Evolutionary conservation across 2,113 vertebrate species (phyloP), one percentile per base, ranked within the genome.

Genomic region (Chloebia gouldiae): DNA sequence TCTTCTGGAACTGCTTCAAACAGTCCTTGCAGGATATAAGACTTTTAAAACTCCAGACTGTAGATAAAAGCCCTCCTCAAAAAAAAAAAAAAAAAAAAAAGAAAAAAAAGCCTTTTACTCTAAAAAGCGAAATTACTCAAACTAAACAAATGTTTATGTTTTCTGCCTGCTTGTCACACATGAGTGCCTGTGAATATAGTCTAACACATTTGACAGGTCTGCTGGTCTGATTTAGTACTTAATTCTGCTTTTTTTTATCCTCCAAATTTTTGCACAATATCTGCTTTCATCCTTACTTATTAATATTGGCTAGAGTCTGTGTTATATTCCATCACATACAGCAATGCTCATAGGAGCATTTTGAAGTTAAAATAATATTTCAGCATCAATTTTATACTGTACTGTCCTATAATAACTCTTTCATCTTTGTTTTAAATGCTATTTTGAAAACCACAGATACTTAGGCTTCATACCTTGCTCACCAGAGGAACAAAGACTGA

Each of bases 121-220:
- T 73, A 71, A 92, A 92, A 88, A 81, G 24, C 64, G 65, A 77
- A 90, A 95, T 88, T 78, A 73, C 76, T 75, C 42, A 80, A 92
- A 92, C 82, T 81, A 95, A 96, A 94, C 95, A 95, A 96, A 96
- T 93, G 94, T 97, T 97, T 97, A 88, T 94, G 91, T 95, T 97
- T 96, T 95, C 86, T 95, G 91, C 73, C 80, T 94, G 88, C 83
- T 86, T 88, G 88, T 92, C 96, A 91, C 95, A 94, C 88, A 83
- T 93, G 96, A 93, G 72, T 71, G 92, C 94, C 86, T 96, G 95
- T 94, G 96, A 97, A 97, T 86, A 75, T 92, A 95, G 96, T 96
- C 94, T 96, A 96, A 97, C 96, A 96, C 94, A 93, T 96, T 94
- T 97, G 94, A 95, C 95, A 96, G 95, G 92, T 96, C 94, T 96